Evolutionary conservation across 1,140 invertebrate genomes (phyloP).

Genomic region (Eumaeus atala): DNA sequence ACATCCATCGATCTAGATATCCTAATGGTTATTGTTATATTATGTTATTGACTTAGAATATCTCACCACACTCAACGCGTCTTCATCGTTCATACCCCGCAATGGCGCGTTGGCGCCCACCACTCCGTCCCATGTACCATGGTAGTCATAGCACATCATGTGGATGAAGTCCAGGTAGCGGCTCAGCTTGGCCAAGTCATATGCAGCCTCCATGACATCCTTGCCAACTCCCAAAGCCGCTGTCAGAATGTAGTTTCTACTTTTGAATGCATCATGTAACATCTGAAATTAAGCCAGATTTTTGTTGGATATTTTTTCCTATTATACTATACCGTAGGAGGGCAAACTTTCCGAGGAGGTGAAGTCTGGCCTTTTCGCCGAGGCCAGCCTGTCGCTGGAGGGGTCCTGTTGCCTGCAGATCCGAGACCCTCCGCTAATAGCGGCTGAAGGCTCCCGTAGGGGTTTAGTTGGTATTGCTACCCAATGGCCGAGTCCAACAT

Average conservation of each 20-base stretch:
- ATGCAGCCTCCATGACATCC: constrained; percentile 81
- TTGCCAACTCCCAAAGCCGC: constrained; percentile 85
- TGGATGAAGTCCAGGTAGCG: constrained; percentile 87
- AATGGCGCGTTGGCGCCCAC: constrained; percentile 85
- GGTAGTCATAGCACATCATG: constrained; percentile 94
- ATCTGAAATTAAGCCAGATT: constrained; percentile 49
- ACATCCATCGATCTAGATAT: too few species aligned
- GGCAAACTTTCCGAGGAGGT: too few species aligned
- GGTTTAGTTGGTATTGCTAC: too few species aligned
- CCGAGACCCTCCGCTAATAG: too few species aligned
- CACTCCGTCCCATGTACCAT: constrained; percentile 86
- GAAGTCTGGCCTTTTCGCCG: too few species aligned
- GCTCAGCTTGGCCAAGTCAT: constrained; percentile 83
- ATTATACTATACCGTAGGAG: too few species aligned
- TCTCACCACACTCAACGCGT: constrained; percentile 78
- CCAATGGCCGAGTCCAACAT: too few species aligned
- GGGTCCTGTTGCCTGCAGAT: too few species aligned
- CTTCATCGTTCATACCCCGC: constrained; percentile 61
- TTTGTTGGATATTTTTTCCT: neutral
- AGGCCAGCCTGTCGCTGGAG: too few species aligned
- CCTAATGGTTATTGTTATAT: too few species aligned
- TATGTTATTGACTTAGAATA: neutral
- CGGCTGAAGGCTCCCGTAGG: too few species aligned
- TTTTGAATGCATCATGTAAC: constrained; percentile 58
- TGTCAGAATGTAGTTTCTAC: constrained; percentile 77